A percentile compares a stretch with the other conserved stretches of the same genome.
phyloP scores from a whole-genome alignment of 2,888 invertebrate species.

The Orthosia gothica region DNA sequence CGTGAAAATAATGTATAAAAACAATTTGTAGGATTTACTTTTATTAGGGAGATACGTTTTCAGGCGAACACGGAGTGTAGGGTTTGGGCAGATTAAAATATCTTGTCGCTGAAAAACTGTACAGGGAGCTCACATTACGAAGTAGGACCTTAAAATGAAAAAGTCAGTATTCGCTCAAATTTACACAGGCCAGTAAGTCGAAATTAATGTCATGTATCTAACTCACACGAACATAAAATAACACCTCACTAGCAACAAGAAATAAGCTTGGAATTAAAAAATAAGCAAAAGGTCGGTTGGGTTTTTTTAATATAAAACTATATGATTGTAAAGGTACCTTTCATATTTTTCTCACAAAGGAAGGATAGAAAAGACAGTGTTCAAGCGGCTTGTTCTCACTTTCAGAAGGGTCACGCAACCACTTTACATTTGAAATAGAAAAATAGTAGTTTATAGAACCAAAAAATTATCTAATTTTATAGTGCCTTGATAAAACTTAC shows the following conservation, averaged over 20 bases:
- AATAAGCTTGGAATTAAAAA: no score
- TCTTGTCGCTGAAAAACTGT: constrained; percentile 8
- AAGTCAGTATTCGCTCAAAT: neutral
- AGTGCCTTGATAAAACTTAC: no score
- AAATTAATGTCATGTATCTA: constrained; percentile 1
- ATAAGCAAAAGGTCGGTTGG: no score
- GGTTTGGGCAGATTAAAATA: constrained; percentile 44
- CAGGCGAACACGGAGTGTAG: neutral
- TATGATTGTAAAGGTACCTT: no score
- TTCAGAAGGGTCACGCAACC: no score
- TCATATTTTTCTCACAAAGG: no score
- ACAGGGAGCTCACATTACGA: neutral
- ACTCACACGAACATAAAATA: neutral
- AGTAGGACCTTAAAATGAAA: neutral
- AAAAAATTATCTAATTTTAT: no score
- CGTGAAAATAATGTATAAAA: constrained; percentile 29
- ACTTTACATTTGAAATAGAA: no score
- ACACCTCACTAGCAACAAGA: neutral
- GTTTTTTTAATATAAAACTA: no score
- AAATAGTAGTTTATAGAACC: no score
- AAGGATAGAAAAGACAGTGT: no score
- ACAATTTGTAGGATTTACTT: constrained; percentile 36
- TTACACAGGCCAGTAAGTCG: neutral
- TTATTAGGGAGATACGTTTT: constrained; percentile 6
- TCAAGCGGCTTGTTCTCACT: no score